phyloP scores from a whole-genome alignment of 2,888 invertebrate genomes.

The Choreutis nemorana region DNA sequence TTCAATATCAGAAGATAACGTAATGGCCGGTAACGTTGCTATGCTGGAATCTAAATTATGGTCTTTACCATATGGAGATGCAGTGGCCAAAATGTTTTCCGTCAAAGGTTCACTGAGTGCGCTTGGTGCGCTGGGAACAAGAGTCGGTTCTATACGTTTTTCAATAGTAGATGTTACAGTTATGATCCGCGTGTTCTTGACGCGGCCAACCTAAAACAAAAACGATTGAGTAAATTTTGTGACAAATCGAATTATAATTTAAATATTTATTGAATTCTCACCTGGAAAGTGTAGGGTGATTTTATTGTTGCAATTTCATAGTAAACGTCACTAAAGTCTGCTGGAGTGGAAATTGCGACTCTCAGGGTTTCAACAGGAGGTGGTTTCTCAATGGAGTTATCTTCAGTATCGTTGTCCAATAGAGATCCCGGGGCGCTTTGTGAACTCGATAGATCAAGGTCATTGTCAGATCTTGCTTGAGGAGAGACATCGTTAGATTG shows the following conservation, averaged over 20 bases:
- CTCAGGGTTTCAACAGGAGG: conserved; percentile 82
- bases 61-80: conserved; percentile 78
- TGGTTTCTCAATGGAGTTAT: conserved; percentile 70
- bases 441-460: conserved; percentile 79
- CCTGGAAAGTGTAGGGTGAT: conserved; percentile 90
- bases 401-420: conserved; percentile 69
- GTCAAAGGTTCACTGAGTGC: conserved; percentile 80
- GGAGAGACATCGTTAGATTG: conserved; percentile 64
- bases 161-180: conserved; percentile 88
- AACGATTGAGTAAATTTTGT: conserved; percentile 7
- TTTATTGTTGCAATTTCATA: conserved; percentile 91
- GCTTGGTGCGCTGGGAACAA: conserved; percentile 59
- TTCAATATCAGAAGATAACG: conserved; percentile 77
- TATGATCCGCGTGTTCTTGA: conserved; percentile 86
- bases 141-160: conserved; percentile 73
- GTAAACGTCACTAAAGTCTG: conserved; percentile 84
- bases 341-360: conserved; percentile 88
- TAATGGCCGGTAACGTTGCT: conserved; percentile 83
- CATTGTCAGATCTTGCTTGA: conserved; percentile 67
- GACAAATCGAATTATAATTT: conserved; percentile 5
- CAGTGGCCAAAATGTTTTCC: conserved; percentile 85
- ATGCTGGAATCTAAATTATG: conserved; percentile 78
- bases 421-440: conserved; percentile 67
- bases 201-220: conserved; percentile 77
- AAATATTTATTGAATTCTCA: too few relatives aligned